These are phyloP conservation scores for Ctenopoma kingsleyae DNA, from an alignment of 2,797 vertebrate genomes.

Conservation along the genomic window DNA sequence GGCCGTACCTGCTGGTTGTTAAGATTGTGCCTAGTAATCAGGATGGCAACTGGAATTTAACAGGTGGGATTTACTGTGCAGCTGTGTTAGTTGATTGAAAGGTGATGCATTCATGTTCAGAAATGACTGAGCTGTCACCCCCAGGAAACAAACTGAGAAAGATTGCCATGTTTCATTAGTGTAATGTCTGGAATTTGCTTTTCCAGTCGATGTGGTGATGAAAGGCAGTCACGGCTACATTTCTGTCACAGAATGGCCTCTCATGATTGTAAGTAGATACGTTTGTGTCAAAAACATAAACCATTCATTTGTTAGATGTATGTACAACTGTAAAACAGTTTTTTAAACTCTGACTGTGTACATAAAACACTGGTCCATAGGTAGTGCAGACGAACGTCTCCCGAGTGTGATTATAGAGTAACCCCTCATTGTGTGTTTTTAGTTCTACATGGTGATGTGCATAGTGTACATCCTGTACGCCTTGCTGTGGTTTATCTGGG, in stretches of 20 bases:
- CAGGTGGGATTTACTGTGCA: constrained; percentile 67
- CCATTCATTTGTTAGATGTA: constrained; percentile 1
- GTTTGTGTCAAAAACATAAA: neutral
- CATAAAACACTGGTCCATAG: neutral
- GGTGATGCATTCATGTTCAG: neutral
- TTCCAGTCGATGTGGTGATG: constrained; percentile 88
- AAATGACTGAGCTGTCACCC: neutral
- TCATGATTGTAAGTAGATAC: constrained; percentile 89
- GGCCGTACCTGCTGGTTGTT: constrained; percentile 89
- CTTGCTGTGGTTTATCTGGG: constrained; percentile 90
- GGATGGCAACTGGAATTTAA: constrained; percentile 87
- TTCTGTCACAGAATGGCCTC: constrained; percentile 91
- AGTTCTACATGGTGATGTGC: constrained; percentile 96
- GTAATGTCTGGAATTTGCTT: constrained; percentile 38
- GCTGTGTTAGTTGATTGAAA: neutral
- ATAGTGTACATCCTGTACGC: constrained; percentile 90
- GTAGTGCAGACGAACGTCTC: constrained; percentile 32
- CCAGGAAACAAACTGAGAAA: neutral
- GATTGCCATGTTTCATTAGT: constrained; percentile 4
- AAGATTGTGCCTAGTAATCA: constrained; percentile 76
- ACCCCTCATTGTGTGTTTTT: constrained; percentile 34
- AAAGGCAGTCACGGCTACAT: constrained; percentile 89
- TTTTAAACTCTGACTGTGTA: no score
- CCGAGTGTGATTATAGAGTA: constrained; percentile 29
- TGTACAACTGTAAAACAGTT: no score